Conservation (phyloP, 2,113 vertebrate species). For the Gracilinanus agilis region DNA sequence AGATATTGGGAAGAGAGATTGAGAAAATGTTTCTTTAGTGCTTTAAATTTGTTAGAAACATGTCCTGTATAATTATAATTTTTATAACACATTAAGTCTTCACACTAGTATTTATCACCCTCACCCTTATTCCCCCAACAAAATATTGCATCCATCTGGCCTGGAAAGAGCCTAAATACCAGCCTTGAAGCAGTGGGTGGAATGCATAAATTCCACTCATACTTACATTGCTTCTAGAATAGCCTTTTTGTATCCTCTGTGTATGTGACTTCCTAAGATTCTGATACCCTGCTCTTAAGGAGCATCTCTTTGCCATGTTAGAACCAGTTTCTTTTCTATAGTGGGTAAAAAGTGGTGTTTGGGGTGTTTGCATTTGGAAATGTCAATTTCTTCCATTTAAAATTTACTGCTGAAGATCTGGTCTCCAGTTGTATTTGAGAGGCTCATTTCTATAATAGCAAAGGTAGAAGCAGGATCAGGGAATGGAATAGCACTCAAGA, state of each 20-base stretch:
- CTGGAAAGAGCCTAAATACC: not conserved
- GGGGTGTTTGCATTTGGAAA: not conserved
- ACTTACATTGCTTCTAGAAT: not conserved
- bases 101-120: not conserved
- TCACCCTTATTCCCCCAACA: not conserved
- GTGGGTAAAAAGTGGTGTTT: not conserved
- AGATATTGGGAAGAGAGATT: not conserved
- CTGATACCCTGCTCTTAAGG: not conserved
- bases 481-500: not conserved
- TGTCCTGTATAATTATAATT: not conserved
- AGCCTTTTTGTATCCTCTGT: conserved; percentile 8
- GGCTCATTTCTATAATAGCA: fast-evolving
- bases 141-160: not conserved
- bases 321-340: not conserved
- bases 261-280: not conserved
- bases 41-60: too few species aligned
- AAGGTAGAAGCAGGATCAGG: not conserved
- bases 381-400: not conserved
- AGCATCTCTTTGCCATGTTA: not conserved
- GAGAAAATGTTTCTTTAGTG: not conserved
- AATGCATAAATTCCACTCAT: conserved; percentile 47
- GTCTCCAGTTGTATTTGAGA: not conserved
- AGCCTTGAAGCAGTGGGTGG: conserved; percentile 31
- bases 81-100: not conserved
- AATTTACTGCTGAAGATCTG: fast-evolving